A percentile compares a stretch with the other conserved stretches of the same genome.
phyloP scores from a whole-genome alignment of 2,797 vertebrate genomes.

The Pangasius macronema region DNA sequence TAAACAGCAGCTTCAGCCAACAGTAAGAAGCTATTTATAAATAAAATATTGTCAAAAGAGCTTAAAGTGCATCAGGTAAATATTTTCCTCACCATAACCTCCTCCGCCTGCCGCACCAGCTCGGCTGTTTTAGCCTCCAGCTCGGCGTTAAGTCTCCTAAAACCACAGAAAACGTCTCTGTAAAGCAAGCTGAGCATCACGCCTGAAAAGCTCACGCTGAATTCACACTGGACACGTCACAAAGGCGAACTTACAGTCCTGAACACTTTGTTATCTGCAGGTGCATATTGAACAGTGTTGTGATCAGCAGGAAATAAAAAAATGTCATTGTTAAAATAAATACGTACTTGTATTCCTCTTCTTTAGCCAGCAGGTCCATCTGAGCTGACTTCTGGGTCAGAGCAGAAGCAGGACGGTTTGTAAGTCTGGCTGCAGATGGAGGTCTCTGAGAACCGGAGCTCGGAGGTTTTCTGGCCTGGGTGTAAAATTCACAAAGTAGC shows the following conservation, averaged over 20 bases:
- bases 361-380: constrained; percentile 74
- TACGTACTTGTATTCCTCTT: constrained; percentile 83
- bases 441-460: constrained; percentile 52
- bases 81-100: constrained; percentile 81
- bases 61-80: background rate
- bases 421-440: constrained; percentile 38
- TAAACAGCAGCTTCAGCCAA: background rate
- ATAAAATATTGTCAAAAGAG: background rate
- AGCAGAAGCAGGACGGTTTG: constrained; percentile 58
- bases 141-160: constrained; percentile 88
- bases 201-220: background rate
- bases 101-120: constrained; percentile 84
- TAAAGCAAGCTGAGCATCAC: background rate
- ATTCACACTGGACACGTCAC: background rate
- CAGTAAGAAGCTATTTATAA: background rate
- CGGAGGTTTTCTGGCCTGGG: constrained; percentile 59
- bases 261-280: background rate
- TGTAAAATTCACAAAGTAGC: background rate
- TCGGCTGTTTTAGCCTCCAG: constrained; percentile 90
- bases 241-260: background rate
- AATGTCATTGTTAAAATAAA: background rate
- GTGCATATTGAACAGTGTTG: background rate
- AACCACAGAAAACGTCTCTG: constrained; percentile 15
- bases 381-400: constrained; percentile 52
- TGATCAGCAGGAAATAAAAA: constrained; percentile 5